These are phyloP conservation scores for Podocnemis expansa DNA, from an alignment of 2,113 vertebrate genomes.

Conservation along the genomic window DNA sequence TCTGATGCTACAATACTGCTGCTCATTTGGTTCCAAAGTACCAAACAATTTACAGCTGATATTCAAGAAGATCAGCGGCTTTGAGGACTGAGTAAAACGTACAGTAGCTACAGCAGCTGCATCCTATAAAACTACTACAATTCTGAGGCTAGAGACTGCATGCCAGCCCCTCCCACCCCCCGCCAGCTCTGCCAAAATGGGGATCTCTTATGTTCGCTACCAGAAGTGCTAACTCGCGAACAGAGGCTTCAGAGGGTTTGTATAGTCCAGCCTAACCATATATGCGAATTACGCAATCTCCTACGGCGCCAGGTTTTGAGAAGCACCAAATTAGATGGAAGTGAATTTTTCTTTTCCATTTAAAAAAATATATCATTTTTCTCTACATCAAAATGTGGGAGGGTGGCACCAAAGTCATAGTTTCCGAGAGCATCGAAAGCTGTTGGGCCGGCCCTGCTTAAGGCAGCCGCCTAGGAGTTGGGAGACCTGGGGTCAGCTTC, in stretches of 20 bases:
- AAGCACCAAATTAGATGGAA: too few relatives aligned
- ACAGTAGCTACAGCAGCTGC: fast-evolving
- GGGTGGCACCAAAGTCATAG: too few relatives aligned
- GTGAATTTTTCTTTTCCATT: too few relatives aligned
- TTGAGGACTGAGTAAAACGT: not conserved
- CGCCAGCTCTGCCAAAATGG: not conserved
- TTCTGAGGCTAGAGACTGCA: not conserved
- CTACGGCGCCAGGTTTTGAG: too few relatives aligned
- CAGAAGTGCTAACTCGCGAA: fast-evolving
- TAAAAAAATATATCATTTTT: too few relatives aligned
- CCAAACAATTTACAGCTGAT: fast-evolving
- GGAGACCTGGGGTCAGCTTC: not conserved
- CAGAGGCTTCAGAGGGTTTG: not conserved
- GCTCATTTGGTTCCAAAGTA: not conserved
- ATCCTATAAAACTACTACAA: not conserved
- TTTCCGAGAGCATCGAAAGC: too few relatives aligned
- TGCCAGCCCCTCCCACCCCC: not conserved
- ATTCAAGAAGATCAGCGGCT: not conserved
- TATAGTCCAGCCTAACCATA: not conserved
- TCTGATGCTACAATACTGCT: not conserved
- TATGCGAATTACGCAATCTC: too few relatives aligned
- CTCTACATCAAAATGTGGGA: too few relatives aligned
- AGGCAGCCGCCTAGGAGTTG: not conserved
- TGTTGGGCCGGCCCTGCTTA: too few relatives aligned
- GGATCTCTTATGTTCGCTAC: not conserved